These are phyloP conservation scores for Leptothorax acervorum DNA, from an alignment of 2,888 invertebrate genomes.

Conservation along the genomic window DNA sequence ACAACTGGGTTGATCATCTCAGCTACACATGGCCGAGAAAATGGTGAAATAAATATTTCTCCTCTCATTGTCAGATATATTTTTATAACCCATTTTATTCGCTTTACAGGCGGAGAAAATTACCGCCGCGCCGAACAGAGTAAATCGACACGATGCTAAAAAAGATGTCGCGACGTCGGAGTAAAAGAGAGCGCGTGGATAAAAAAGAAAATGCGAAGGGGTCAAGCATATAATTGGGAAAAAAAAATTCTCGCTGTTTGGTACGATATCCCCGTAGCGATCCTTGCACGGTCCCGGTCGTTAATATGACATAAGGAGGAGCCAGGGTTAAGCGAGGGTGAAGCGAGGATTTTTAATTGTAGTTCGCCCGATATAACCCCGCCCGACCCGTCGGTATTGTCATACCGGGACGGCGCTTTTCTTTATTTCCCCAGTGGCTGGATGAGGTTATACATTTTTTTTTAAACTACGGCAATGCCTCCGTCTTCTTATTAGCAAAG, in stretches of 20 bases:
- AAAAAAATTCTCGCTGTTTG: conserved; percentile 75
- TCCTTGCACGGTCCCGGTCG: conserved; percentile 72
- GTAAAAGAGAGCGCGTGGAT: conserved; percentile 26
- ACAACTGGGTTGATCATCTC: neutral
- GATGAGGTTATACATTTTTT: conserved; percentile 85
- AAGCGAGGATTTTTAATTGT: conserved; percentile 84
- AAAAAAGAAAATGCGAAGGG: conserved; percentile 55
- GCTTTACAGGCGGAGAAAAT: conserved; percentile 10
- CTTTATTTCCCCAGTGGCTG: conserved; percentile 86
- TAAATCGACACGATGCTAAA: conserved; percentile 45
- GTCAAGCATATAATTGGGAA: conserved; percentile 74
- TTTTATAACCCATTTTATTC: conserved; percentile 39
- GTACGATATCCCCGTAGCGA: conserved; percentile 72
- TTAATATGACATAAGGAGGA: conserved; percentile 81
- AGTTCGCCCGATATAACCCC: conserved; percentile 82
- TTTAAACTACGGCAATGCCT: conserved; percentile 83
- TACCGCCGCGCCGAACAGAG: conserved; percentile 25
- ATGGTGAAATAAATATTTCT: neutral
- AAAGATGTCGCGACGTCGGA: conserved; percentile 40
- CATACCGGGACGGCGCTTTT: conserved; percentile 84
- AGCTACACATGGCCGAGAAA: neutral
- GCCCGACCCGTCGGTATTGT: conserved; percentile 81
- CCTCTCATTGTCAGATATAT: conserved; percentile 14
- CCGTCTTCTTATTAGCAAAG: conserved; percentile 86
- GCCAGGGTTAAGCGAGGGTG: conserved; percentile 81